Conservation (phyloP, 2,888 invertebrate species). For the Charanyca ferruginea region DNA sequence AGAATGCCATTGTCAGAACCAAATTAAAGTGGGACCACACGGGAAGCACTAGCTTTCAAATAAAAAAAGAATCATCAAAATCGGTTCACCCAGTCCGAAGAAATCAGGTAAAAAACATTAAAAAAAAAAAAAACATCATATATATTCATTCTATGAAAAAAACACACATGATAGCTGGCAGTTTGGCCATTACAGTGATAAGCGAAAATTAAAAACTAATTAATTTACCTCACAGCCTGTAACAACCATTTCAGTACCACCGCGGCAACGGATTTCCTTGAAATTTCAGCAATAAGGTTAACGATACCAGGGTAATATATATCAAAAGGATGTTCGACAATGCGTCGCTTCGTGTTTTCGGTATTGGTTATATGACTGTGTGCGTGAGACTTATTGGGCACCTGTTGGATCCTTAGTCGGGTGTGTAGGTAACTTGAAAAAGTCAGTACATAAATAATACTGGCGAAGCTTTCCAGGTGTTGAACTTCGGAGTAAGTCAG, state of each 20-base stretch:
- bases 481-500: conserved; percentile 22
- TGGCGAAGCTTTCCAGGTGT: conserved; percentile 9
- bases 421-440: conserved; percentile 43
- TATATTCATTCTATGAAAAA: background rate
- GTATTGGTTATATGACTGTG: conserved; percentile 54
- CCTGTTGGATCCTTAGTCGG: conserved; percentile 64
- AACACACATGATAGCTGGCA: too few relatives aligned
- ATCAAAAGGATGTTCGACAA: conserved; percentile 61
- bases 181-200: too few relatives aligned
- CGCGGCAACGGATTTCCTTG: conserved; percentile 79
- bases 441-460: conserved; percentile 34
- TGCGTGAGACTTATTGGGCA: conserved; percentile 69
- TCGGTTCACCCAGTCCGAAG: too few relatives aligned
- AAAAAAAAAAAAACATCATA: too few relatives aligned
- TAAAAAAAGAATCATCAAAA: too few relatives aligned
- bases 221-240: background rate
- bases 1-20: too few relatives aligned
- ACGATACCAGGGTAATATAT: conserved; percentile 82
- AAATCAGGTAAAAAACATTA: too few relatives aligned
- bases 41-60: too few relatives aligned
- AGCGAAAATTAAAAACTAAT: too few relatives aligned
- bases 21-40: too few relatives aligned
- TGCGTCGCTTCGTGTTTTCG: conserved; percentile 47
- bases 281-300: conserved; percentile 90
- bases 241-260: conserved; percentile 38